These are phyloP conservation scores for Caenorhabditis japonica DNA, from an alignment of 2,888 invertebrate genomes.

Conservation along the genomic window DNA sequence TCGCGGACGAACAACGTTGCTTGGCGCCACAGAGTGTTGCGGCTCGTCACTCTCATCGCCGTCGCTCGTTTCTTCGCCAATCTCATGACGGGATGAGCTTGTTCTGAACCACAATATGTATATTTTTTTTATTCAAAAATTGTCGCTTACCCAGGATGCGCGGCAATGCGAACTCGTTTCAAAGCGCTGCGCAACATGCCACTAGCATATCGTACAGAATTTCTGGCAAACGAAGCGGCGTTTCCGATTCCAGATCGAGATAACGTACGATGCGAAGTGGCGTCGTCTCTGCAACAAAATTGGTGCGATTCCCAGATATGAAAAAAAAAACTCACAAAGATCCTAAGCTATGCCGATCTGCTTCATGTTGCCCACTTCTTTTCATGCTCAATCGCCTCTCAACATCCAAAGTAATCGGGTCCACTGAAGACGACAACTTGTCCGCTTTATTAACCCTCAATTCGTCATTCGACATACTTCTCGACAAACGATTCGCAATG, in stretches of 20 bases:
- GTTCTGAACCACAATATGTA: conserved; percentile 1
- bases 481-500: conserved; percentile 19
- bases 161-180: conserved; percentile 57
- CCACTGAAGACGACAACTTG: conserved; percentile 58
- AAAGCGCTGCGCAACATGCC: conserved; percentile 67
- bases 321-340: conserved; percentile 23
- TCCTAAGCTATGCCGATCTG: conserved; percentile 32
- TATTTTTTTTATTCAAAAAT: background rate
- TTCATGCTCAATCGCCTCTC: conserved; percentile 75
- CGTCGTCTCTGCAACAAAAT: conserved; percentile 46
- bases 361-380: conserved; percentile 56
- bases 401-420: conserved; percentile 75
- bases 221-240: conserved; percentile 59
- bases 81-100: conserved; percentile 15
- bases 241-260: conserved; percentile 50
- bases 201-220: conserved; percentile 62
- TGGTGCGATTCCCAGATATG: too few species aligned
- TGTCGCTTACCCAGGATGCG: conserved; percentile 53
- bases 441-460: conserved; percentile 19
- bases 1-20: conserved; percentile 84
- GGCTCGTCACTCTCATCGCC: conserved; percentile 57
- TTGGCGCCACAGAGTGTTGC: conserved; percentile 22
- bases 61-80: conserved; percentile 54
- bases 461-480: conserved; percentile 50
- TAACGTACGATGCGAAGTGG: conserved; percentile 35